These are phyloP conservation scores for Anhinga rufa DNA, from an alignment of 2,113 vertebrate species.

Conservation along the genomic window DNA sequence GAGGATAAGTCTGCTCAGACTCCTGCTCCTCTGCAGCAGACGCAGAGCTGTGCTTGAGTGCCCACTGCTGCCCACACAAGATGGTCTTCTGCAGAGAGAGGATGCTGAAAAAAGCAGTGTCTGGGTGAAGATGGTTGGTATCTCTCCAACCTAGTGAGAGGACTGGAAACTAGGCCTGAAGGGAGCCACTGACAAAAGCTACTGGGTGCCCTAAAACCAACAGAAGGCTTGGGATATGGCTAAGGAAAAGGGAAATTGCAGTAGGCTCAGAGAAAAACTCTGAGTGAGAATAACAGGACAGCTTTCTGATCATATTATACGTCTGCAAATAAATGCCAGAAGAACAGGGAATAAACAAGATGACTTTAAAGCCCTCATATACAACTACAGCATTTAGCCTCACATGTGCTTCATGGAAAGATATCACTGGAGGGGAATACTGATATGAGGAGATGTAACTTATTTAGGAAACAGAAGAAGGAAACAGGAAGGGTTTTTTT, in stretches of 20 bases:
- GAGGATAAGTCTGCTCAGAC: background rate
- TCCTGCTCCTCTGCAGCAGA: background rate
- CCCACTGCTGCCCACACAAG: accelerated
- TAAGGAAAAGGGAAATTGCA: background rate
- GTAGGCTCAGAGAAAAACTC: background rate
- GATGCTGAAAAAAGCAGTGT: background rate
- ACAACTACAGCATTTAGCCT: background rate
- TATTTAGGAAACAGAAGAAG: background rate
- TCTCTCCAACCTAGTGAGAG: background rate
- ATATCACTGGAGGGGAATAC: background rate
- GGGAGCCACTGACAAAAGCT: background rate
- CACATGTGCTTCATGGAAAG: background rate
- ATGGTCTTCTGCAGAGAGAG: background rate
- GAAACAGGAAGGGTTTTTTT: background rate
- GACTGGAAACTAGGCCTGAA: background rate
- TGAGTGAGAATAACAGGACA: background rate
- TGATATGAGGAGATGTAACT: background rate
- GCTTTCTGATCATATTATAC: background rate
- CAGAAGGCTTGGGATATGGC: background rate
- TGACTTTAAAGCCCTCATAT: background rate
- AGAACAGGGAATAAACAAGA: background rate
- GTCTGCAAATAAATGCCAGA: background rate
- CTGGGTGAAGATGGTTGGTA: background rate
- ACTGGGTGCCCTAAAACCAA: background rate
- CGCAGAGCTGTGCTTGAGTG: background rate